Base-by-base conservation (phyloP, 2,888 invertebrate species). In the Tetheella fluctuosa region DNA sequence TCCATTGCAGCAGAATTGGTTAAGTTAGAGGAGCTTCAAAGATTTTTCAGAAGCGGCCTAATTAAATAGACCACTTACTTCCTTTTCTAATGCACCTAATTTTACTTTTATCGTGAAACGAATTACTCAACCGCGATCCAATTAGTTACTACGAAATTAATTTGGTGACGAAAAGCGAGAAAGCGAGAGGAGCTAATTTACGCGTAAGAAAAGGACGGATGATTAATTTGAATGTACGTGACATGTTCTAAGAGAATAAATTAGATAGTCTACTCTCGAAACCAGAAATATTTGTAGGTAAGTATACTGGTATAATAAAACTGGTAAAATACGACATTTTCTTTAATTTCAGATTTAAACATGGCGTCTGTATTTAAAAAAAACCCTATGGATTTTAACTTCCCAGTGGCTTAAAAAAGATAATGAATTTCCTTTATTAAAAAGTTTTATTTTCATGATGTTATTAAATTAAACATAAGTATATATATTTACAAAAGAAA, bases 101-200 rank as follows among this genome's bases (percentile, higher is more conserved):
- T 34, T 55, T 55, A 20, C 34, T 55, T 34, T 55, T 12, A 34
- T n/a, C 67, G 71, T 75, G 76, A 75, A 73, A 74, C 73, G 73
- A 74, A 77, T 76, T 76, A 64, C 71, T 69, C 61, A 70, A 64
- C 74, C 74, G 70, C 73, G 68, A 75, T 73, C 74, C 76, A 77
- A 80, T 81, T 79, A 82, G 66, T 64, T 62, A 58, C 61, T 64
- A 69, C 65, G 68, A 74, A 79, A 81, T 79, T 81, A 80, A 82
- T 82, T 76, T 75, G 64, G 72, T 64, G 74, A 77, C 71, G 73
- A 74, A 70, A 75, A 63, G 71, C 65, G 70, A 64, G 55, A 55
- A 23, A 37, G 12, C 28, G 17, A 20, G 7, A 37, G 17, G 57
- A 56, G 58, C 59, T 60, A 64, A 64, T 59, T 58, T 12, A 57